phyloP scores from a whole-genome alignment of 2,113 vertebrate genomes.

The Ammodytes dubius region DNA sequence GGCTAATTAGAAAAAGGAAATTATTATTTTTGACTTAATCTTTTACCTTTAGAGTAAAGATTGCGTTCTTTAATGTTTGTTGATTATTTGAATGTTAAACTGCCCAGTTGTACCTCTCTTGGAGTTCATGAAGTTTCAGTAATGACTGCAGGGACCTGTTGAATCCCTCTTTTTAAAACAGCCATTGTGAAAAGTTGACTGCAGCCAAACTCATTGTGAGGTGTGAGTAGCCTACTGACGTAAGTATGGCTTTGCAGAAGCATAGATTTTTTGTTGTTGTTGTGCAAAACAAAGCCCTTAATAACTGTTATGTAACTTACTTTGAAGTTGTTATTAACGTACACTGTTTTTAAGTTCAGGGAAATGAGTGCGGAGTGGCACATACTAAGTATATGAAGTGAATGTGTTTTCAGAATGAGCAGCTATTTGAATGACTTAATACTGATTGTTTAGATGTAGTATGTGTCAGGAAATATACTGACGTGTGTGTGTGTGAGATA shows the following conservation, averaged over 20 bases:
- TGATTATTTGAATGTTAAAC: conserved; percentile 21
- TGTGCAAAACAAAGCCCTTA: background rate
- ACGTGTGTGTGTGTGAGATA: conserved; percentile 14
- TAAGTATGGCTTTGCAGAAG: background rate
- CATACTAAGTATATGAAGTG: background rate
- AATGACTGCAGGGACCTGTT: background rate
- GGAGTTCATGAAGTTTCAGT: conserved; percentile 13
- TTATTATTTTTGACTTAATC: background rate
- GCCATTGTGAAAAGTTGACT: conserved; percentile 5
- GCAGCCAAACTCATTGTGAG: background rate
- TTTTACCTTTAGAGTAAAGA: conserved; percentile 3
- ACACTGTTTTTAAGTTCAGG: conserved; percentile 37
- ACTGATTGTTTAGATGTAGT: conserved; percentile 31
- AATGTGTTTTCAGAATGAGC: conserved; percentile 45
- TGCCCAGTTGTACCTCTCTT: conserved; percentile 7
- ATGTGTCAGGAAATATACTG: conserved; percentile 17
- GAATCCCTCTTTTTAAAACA: background rate
- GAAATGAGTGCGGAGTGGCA: conserved; percentile 9
- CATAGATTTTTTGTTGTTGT: background rate
- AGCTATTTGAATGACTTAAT: conserved; percentile 60
- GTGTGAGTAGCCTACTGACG: background rate
- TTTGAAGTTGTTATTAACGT: conserved; percentile 5
- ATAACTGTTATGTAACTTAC: conserved; percentile 11
- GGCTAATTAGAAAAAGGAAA: conserved; percentile 5
- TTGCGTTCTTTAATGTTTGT: background rate